Base-by-base conservation (phyloP, 2,113 vertebrate genomes). In the Carassius auratus region DNA sequence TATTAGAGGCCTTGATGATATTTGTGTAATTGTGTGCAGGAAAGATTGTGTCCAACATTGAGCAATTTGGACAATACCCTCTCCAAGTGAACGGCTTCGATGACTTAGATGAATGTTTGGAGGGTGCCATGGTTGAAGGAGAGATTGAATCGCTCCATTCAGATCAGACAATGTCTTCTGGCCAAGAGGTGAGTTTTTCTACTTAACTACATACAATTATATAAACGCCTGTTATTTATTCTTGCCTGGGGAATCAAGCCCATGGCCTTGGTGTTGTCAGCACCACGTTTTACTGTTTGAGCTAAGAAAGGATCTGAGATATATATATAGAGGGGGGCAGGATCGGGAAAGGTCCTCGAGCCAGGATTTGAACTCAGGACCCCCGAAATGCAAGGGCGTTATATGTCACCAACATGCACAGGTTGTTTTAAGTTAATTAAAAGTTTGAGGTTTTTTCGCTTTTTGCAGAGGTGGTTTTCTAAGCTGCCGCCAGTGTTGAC, bases 41-140 rank as follows among this genome's bases (percentile, higher is more conserved):
- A 86, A 97, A 97, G 82, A 93, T 93, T 2, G 93, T 97, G 84
- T 98, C 94, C 89, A 99, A 97, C 89, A 96, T 96, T 0, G 98
- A 99, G 93, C 96, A 97, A 88, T 99, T 99, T 80, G 98, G 98
- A 42, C 98, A 99, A 94, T 99, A 99, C 85, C 98, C 98, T 26
- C 95, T 99, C 42, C 98, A 98, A 93, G 98, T 99, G 55, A 99
- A 99, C 0, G 97, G 97, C 73, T 99, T 98, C 92, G 96, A 86
- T 80, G 96, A 98, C 93, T 91, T 99, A 92, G 95, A 94, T 0
- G 97, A 99, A 84, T 99, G 98, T 90, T 92, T 99, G 86, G 98
- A 98, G 94, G 97, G 97, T 2, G 98, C 98, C 33, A 98, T 98
- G 97, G 94, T 98, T 33, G 98, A 98, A 91, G 95, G 94, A 36